Evolutionary conservation across 2,888 invertebrate species (phyloP), one percentile per base, ranked within the genome.

Genomic region (Julus scandinavius): DNA sequence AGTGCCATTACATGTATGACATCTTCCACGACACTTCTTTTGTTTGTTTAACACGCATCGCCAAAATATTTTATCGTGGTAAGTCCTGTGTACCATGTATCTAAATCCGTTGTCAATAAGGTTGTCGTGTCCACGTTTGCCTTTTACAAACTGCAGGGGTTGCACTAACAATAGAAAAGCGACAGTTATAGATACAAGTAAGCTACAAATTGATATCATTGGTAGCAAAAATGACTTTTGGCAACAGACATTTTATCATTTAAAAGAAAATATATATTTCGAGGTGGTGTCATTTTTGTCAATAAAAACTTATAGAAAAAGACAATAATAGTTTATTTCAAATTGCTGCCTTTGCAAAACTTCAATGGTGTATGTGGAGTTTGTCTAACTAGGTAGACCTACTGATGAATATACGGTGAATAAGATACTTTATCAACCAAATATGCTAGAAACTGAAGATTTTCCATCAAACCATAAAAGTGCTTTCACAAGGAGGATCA

Each of bases 21-120:
- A 72, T 72, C 72, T 72, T 6, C 72, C 72, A 2, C 72, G 29
- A 29, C 72, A 72, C 29, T 72, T 72, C 29, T 11, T 72, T 72
- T 72, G 72, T 72, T 72, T 72, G 11, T 72, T 72, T 29, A 72
- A 13, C 29, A 72, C 72, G 29, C 72, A 72, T 72, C 72, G 20
- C 72, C 72, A 72, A 29, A 72, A 72, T 29, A 29, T 72, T 72
- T 72, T 72, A 72, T 72, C 72, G 29, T 72, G 72, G 72, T 72
- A 72, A 29, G 72, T 72, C 72, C 72, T 72, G 29, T 72, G 72
- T n/a, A 72, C 72, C 72, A 72, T 72, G 72, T 72, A 72, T 29
- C 72, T 72, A 72, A 72, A 72, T 72, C 72, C 72, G 72, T 72
- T 72, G 72, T 72, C 72, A 72, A 72, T 72, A 72, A 72, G 72